Evolutionary conservation across 2,113 vertebrate genomes (phyloP).

Genomic region (Paraplagusia blochii): DNA sequence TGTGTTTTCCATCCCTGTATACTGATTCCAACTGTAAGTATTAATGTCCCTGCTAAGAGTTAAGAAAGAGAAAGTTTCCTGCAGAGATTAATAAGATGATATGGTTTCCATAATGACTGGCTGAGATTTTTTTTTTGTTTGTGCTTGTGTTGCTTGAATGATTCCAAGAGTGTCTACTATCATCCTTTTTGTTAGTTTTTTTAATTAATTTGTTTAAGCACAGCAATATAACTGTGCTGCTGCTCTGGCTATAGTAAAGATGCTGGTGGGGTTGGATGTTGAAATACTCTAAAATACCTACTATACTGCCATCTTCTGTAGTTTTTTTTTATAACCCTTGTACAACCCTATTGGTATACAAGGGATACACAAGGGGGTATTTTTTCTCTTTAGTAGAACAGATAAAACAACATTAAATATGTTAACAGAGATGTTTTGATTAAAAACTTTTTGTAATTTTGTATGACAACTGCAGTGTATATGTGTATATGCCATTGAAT

Average conservation of each 20-base stretch:
- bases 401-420: no score
- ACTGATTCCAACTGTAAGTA: no score
- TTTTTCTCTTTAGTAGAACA: no score
- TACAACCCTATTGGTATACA: no score
- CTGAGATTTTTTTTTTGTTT: constrained; percentile 22
- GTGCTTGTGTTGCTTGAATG: constrained; percentile 22
- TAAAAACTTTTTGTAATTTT: no score
- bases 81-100: constrained; percentile 31
- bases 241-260: constrained; percentile 43
- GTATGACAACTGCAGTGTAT: no score
- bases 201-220: constrained; percentile 39
- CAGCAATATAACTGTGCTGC: constrained; percentile 52
- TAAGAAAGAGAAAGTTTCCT: constrained; percentile 16
- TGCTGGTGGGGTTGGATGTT: not conserved
- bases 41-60: not conserved
- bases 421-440: no score
- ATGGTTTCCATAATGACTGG: constrained; percentile 28
- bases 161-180: constrained; percentile 46
- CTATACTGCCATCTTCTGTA: not conserved
- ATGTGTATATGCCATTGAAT: no score
- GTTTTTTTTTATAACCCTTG: not conserved
- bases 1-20: no score
- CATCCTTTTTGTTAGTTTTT: constrained; percentile 6
- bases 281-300: not conserved
- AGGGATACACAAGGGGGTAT: no score